A percentile compares a stretch with the other conserved stretches of the same genome.
phyloP scores from a whole-genome alignment of 2,797 vertebrate species.

The Dendrocincla tyrannina region DNA sequence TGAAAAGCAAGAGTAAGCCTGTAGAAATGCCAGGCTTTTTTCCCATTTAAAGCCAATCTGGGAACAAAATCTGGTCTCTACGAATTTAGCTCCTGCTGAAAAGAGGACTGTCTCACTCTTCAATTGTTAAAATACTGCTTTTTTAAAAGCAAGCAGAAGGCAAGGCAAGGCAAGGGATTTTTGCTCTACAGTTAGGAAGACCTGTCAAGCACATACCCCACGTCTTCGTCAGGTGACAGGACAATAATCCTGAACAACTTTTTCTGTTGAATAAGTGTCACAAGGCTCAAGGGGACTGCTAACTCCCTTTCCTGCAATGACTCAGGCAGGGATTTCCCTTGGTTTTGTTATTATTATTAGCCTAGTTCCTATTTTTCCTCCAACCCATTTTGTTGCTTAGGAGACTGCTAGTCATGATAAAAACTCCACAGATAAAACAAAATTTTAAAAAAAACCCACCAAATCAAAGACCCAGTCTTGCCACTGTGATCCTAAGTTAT shows the following conservation, averaged over 20 bases:
- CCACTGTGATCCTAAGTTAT: neutral
- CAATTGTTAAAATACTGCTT: neutral
- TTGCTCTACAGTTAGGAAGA: neutral
- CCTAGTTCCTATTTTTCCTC: constrained; percentile 35
- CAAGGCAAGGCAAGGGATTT: neutral
- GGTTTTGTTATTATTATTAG: constrained; percentile 47
- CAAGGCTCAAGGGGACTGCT: neutral
- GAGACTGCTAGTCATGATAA: neutral
- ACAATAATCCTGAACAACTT: neutral
- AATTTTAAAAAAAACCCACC: neutral
- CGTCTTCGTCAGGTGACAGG: constrained; percentile 1
- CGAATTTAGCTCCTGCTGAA: neutral
- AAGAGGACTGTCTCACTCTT: neutral
- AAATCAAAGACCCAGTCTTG: neutral
- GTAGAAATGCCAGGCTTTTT: neutral
- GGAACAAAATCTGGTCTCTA: neutral
- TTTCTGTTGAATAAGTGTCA: constrained; percentile 1
- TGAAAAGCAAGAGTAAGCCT: neutral
- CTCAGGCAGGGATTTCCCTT: constrained; percentile 43
- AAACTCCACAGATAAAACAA: neutral
- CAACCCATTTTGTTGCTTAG: constrained; percentile 20
- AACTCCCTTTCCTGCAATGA: constrained; percentile 33
- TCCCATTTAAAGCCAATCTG: neutral
- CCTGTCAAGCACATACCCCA: neutral
- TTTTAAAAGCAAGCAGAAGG: neutral